Conservation (phyloP, 2,888 invertebrate species). For the Subacronicta megacephala region DNA sequence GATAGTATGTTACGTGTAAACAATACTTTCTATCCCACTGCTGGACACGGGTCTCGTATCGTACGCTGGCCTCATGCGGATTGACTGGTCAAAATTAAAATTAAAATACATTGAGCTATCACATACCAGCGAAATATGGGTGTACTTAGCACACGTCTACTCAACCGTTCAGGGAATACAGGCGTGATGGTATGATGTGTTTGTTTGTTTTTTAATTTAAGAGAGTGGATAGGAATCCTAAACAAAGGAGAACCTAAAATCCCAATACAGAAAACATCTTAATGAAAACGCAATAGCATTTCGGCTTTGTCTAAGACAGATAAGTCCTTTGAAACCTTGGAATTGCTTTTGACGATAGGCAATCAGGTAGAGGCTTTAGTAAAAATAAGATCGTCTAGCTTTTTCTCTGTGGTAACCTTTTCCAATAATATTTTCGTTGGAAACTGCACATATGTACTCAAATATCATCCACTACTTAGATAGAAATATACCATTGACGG, state of each 20-base stretch:
- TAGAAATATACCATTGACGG: too few species aligned
- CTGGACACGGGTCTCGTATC: too few species aligned
- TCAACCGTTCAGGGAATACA: too few species aligned
- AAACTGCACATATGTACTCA: not conserved
- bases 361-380: slow-evolving; percentile 1
- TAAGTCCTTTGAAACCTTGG: slow-evolving; percentile 28
- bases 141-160: too few species aligned
- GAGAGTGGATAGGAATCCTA: slow-evolving; percentile 12
- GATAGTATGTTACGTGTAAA: too few species aligned
- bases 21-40: too few species aligned
- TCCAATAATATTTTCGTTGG: not conserved
- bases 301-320: slow-evolving; percentile 26
- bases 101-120: too few species aligned
- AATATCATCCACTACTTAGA: too few species aligned
- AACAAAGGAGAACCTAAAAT: not conserved
- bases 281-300: slow-evolving; percentile 32
- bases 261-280: slow-evolving; percentile 20
- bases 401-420: not conserved
- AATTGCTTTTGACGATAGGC: slow-evolving; percentile 22
- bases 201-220: not conserved
- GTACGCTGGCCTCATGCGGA: too few species aligned
- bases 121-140: too few species aligned
- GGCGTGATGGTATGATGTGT: too few species aligned
- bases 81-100: too few species aligned
- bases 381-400: slow-evolving; percentile 10